A percentile compares a stretch with the other conserved stretches of the same genome.
phyloP scores from a whole-genome alignment of 2,113 vertebrate genomes.

The Hemiprocne comata region DNA sequence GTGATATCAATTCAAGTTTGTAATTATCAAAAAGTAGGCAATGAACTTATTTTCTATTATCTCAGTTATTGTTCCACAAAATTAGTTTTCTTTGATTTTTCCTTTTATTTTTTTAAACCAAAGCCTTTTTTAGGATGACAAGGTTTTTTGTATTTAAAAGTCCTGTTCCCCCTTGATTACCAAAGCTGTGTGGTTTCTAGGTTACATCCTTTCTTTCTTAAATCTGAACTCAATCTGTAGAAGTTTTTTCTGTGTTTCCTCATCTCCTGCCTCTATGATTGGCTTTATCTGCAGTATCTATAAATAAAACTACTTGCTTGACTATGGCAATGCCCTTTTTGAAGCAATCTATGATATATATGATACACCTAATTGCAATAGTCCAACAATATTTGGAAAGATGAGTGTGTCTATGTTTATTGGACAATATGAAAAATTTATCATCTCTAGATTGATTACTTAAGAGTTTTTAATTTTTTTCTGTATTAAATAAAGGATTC shows the following conservation, averaged over 20 bases:
- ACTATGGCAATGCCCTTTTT: background rate
- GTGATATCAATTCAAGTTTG: background rate
- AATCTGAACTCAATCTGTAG: background rate
- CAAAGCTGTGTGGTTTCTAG: background rate
- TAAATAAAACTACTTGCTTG: background rate
- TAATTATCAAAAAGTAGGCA: slow-evolving; percentile 17
- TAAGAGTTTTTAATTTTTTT: background rate
- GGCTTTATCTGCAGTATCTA: background rate
- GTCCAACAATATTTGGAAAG: background rate
- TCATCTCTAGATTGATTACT: background rate
- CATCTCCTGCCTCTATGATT: background rate
- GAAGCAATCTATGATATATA: background rate
- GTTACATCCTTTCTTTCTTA: background rate
- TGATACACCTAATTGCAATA: background rate
- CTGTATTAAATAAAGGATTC: background rate
- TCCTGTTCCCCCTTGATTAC: background rate
- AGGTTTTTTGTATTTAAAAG: background rate
- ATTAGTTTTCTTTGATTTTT: background rate
- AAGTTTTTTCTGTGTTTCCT: background rate
- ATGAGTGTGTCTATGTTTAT: background rate
- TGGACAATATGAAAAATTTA: background rate
- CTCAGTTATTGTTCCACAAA: slow-evolving; percentile 6
- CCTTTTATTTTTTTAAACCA: background rate
- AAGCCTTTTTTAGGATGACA: background rate
- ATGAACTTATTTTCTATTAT: slow-evolving; percentile 28